These are phyloP conservation scores for Choloepus didactylus DNA, from an alignment of 2,797 vertebrate species.

Conservation along the genomic window DNA sequence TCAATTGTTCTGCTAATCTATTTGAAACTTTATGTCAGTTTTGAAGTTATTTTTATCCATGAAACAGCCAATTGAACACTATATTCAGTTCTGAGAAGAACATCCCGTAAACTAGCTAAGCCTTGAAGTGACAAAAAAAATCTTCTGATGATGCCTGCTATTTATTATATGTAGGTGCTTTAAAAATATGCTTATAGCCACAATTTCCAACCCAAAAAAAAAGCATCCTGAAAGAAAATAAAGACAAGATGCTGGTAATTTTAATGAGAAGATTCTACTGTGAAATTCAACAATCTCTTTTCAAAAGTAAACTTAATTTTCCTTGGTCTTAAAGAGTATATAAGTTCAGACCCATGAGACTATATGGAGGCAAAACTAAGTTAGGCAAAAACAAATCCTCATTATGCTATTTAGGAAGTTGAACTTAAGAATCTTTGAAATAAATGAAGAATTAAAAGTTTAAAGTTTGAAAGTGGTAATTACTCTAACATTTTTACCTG, in stretches of 20 bases:
- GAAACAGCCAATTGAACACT: background rate
- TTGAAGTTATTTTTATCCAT: constrained; percentile 46
- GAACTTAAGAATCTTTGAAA: background rate
- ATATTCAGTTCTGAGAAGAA: constrained; percentile 53
- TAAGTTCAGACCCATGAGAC: background rate
- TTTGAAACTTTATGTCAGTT: constrained; percentile 45
- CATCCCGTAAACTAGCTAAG: background rate
- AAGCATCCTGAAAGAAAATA: background rate
- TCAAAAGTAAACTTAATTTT: constrained; percentile 24
- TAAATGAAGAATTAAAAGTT: constrained; percentile 9
- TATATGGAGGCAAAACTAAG: background rate
- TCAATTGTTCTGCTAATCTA: constrained; percentile 30
- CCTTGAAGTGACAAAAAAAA: background rate
- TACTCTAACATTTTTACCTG: background rate
- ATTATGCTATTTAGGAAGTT: constrained; percentile 13
- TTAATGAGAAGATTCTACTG: background rate
- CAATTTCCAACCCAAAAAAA: background rate
- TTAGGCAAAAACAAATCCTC: background rate
- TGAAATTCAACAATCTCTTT: background rate
- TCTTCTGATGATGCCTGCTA: background rate
- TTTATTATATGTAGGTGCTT: background rate
- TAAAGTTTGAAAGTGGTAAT: constrained; percentile 24
- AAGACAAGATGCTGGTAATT: background rate
- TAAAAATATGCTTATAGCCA: background rate
- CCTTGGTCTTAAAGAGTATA: background rate